Evolutionary conservation across 1,140 invertebrate genomes (phyloP).

Genomic region (Tenebrio molitor): DNA sequence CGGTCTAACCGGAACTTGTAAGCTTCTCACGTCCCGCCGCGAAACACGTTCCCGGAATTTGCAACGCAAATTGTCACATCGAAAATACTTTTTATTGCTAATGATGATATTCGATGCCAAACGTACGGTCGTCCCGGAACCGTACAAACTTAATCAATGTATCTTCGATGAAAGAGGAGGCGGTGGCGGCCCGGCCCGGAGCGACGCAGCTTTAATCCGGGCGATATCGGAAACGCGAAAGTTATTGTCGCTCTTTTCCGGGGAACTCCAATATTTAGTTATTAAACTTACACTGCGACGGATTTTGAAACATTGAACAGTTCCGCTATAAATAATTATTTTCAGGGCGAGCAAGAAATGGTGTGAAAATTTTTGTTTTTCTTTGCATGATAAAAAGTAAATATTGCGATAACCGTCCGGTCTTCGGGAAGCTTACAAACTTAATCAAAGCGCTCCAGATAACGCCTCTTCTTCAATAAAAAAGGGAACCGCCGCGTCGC

Average conservation of each 20-base stretch:
- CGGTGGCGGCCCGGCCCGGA: too few relatives aligned
- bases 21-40: slow-evolving; percentile 29
- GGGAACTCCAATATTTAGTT: too few relatives aligned
- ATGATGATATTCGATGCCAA: slow-evolving; percentile 13
- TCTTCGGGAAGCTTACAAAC: background rate
- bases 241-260: too few relatives aligned
- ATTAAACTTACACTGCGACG: too few relatives aligned
- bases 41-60: slow-evolving; percentile 35
- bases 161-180: background rate
- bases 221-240: too few relatives aligned
- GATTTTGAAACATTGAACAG: too few relatives aligned
- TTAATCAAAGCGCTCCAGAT: background rate
- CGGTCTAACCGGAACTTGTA: slow-evolving; percentile 24
- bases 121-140: background rate
- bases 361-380: too few relatives aligned
- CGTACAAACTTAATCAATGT: slow-evolving; percentile 8
- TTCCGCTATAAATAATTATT: too few relatives aligned
- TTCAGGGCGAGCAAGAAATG: too few relatives aligned
- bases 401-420: background rate
- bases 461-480: background rate
- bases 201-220: background rate
- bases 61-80: slow-evolving; percentile 38
- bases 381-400: too few relatives aligned
- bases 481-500: background rate
- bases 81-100: slow-evolving; percentile 39